Evolutionary conservation across 2,888 invertebrate genomes (phyloP), one percentile per base, ranked within the genome.

Genomic region (Papilio elwesi): DNA sequence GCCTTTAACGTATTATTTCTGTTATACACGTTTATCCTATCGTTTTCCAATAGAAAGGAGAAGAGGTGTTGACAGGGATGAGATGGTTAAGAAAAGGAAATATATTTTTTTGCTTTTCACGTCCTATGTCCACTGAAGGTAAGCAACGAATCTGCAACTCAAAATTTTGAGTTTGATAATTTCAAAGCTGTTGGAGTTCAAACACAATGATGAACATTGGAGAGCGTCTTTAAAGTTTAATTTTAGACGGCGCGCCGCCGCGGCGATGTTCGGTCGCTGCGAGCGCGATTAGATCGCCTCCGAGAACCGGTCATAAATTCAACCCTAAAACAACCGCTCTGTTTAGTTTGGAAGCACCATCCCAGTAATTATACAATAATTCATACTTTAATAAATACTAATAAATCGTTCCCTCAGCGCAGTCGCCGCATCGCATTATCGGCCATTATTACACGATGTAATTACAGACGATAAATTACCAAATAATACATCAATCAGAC

Each of bases 401-500:
- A 93, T 93, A 93, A 93, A 93, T 93, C 90, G 87, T 90, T 83
- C 87, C 87, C 85, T 83, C 88, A 86, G 85, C 84, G 84, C 85
- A 81, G 80, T 81, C 79, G 81, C 82, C 81, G 83, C 82, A 86
- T 83, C 82, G 88, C 87, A 92, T 93, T 93, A 93, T 92, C 89
- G 82, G 84, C 89, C 88, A 88, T 90, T 92, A 93, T 93, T 93
- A 93, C 91, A 90, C 88, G 90, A 92, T 93, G 91, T 93, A 92
- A 93, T 93, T 93, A 93, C 89, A 87, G 79, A 85, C 92, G 89
- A 93, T 93, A 93, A 93, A 93, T 93, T 93, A 92, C 88, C 91
- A 91, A 93, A 93, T 93, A 93, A 92, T 93, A 92, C 93, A 93
- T 93, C 93, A 93, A 93, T 93, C 93, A 93, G 93, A 93, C 89